Evolutionary conservation across 2,888 invertebrate species (phyloP), one percentile per base, ranked within the genome.

Genomic region (Metalampra italica): DNA sequence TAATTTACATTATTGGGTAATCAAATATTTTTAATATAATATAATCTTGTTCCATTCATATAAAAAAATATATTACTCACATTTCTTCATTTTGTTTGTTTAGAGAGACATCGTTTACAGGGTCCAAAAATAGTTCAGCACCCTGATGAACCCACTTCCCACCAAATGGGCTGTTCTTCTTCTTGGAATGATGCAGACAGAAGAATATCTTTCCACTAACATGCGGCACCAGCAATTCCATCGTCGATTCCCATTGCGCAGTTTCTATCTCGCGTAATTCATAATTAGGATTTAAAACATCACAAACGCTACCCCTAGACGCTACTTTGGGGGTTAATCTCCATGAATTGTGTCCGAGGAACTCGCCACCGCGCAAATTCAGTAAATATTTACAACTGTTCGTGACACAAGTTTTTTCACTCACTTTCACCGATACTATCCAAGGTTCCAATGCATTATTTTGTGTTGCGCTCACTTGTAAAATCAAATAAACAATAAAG

Each of bases 61-160:
- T 22, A 22, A 22, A 5, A 5, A 22, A 22, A 22, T 3, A 22
- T 22, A 22, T 22, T 15, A 46, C 46, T 43, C 32, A 46, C 46
- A 13, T 9, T 9, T 44, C 15, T 37, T 45, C 29, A 5, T 11
- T 22, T 0, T 29, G 30, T 0, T 13, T n/a, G 3, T 22, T 11
- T 29, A n/a, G 12, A 8, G 37, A 37, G 30, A 43, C 12, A 57
- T 73, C 74, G 38, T 58, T 64, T 55, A 59, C 64, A 3, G 78
- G 78, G 36, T 85, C 77, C 58, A 91, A 66, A 65, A 65, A 82
- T 64, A 90, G 57, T 40, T 82, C 68, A 34, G 64, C 64, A 36
- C 91, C 91, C 67, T 91, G 91, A 65, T 91, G 91, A 54, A 82
- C 70, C 91, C 91, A 91, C 51, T 67, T 69, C 7, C 79, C 80